These are phyloP conservation scores for Pristionchus japonicus DNA, from an alignment of 2,888 invertebrate genomes.

Conservation along the genomic window DNA sequence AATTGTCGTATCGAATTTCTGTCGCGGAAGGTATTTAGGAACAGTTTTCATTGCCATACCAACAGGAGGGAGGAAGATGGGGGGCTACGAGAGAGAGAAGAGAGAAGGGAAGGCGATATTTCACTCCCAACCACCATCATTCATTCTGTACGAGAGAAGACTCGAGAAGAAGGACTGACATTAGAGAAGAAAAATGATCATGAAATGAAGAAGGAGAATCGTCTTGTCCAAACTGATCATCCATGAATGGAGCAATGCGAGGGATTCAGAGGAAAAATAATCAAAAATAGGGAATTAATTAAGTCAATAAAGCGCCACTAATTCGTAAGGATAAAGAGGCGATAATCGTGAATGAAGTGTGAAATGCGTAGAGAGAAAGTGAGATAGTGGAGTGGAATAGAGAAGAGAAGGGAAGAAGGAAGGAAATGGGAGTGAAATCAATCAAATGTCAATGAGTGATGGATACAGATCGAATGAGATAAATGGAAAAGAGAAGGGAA, in stretches of 20 bases:
- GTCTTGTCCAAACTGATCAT: neutral
- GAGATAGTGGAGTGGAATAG: slow-evolving; percentile 3
- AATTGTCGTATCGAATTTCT: neutral
- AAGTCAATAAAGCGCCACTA: neutral
- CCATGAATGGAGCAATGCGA: neutral
- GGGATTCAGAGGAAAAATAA: neutral
- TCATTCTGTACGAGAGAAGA: slow-evolving; percentile 36
- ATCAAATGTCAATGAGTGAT: slow-evolving; percentile 38
- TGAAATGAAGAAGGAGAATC: neutral
- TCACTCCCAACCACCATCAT: slow-evolving; percentile 18
- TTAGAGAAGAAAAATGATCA: slow-evolving; percentile 19
- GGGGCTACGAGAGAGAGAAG: neutral
- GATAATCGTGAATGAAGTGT: neutral
- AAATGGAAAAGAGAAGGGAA: neutral
- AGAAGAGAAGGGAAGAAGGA: neutral
- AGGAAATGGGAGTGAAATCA: slow-evolving; percentile 20
- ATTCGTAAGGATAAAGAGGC: neutral
- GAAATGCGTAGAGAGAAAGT: neutral
- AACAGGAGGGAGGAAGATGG: neutral
- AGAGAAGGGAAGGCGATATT: slow-evolving; percentile 24
- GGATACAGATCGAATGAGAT: neutral
- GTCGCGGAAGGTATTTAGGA: neutral
- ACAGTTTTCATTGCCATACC: slow-evolving; percentile 20
- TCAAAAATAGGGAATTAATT: neutral
- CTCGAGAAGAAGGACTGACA: slow-evolving; percentile 15